phyloP scores from a whole-genome alignment of 2,797 vertebrate genomes.

The Catharus ustulatus region DNA sequence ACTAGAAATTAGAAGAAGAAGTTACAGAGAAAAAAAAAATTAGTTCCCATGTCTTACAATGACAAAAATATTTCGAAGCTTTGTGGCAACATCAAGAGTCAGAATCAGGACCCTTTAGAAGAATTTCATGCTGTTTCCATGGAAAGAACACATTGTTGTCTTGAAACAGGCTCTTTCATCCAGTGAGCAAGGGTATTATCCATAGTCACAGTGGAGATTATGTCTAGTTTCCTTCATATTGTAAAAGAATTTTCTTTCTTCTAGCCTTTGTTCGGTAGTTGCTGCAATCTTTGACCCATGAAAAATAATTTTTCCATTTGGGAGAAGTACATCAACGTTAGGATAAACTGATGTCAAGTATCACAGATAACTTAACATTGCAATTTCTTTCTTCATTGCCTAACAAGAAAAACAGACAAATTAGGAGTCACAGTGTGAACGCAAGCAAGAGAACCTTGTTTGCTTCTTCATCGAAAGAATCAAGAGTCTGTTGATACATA shows the following conservation, averaged over 20 bases:
- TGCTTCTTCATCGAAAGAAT: neutral
- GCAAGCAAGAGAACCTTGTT: neutral
- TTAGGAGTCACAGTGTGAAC: neutral
- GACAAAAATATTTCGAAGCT: slow-evolving; percentile 94
- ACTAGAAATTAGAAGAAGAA: neutral
- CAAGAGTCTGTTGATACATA: neutral
- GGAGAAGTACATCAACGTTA: neutral
- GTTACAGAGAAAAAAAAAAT: neutral
- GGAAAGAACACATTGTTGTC: neutral
- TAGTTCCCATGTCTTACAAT: slow-evolving; percentile 62
- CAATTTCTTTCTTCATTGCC: slow-evolving; percentile 77
- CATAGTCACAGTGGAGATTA: neutral
- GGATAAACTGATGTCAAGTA: neutral
- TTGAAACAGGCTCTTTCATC: neutral
- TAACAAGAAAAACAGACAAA: slow-evolving; percentile 32
- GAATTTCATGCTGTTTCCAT: slow-evolving; percentile 87
- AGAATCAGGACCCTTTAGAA: slow-evolving; percentile 73
- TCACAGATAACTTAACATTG: neutral
- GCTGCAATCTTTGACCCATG: neutral
- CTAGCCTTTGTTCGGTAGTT: neutral
- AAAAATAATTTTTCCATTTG: neutral
- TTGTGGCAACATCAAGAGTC: slow-evolving; percentile 81
- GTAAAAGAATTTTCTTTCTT: neutral
- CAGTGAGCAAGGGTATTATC: neutral
- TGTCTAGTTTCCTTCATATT: neutral